Evolutionary conservation across 2,797 vertebrate species (phyloP), one percentile per base, ranked within the genome.

Genomic region (Etheostoma nigrum): DNA sequence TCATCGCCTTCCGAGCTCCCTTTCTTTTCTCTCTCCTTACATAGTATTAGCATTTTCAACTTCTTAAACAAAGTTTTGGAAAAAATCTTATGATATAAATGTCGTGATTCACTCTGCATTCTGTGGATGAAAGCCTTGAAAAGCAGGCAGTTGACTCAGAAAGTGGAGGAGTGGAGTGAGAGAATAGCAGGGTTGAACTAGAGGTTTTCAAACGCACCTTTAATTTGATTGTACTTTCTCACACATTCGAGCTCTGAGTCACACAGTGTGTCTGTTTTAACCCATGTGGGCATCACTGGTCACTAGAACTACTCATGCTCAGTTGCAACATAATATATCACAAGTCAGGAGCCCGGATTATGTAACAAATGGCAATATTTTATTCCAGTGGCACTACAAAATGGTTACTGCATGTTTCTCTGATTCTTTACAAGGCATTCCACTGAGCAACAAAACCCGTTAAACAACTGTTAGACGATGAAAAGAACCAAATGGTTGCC

Each of bases 41-140:
- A 67, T 72, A 72, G 76, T 79, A 85, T 89, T 90, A 86, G 88
- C 83, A 82, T 88, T 86, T 87, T 88, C 80, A 93, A 93, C 91
- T 93, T 91, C 86, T 91, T 81, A 84, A 93, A 93, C 89, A 93
- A 93, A 93, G 89, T 93, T 93, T 82, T 82, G 72, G 67, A 48
- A 63, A 81, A 23, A 78, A 86, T 82, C 49, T 77, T 90, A 91
- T 84, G 83, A 87, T 81, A 84, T 80, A 91, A 91, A 89, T n/a
- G 59, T 73, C 1, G 73, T 89, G 92, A 93, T 90, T 94, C 91
- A 92, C 88, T 84, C 75, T 33, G 76, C 70, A 52, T 79, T 86
- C 76, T 75, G 82, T 66, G 84, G 86, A 88, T 76, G 76, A 79
- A 86, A 88, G 88, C 78, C 71, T 88, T 78, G 80, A 82, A 81